Percentiles rank a stretch among this genome's conserved stretches.
Evolutionary conservation across 2,113 vertebrate genomes (phyloP).

Genomic region (Hemichromis elongatus): DNA sequence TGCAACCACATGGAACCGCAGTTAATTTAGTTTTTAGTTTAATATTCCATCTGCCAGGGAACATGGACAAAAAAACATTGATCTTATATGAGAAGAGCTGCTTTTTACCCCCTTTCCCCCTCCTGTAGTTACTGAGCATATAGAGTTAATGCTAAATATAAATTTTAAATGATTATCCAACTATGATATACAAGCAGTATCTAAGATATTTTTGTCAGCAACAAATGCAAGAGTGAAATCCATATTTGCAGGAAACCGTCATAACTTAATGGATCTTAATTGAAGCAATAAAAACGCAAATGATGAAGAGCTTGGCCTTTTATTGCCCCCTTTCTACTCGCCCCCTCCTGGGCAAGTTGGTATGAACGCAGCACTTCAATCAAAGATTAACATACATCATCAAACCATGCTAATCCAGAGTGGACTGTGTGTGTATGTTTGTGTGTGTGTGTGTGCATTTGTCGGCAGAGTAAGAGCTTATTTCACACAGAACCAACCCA

Average conservation of each 20-base stretch:
- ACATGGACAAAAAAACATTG: background rate
- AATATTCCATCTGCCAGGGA: background rate
- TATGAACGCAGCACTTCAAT: constrained; percentile 22
- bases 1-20: background rate
- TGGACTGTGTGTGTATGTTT: background rate
- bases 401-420: background rate
- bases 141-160: background rate
- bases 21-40: background rate
- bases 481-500: constrained; percentile 32
- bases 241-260: constrained; percentile 25
- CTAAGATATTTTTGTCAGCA: background rate
- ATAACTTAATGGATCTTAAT: constrained; percentile 51
- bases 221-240: background rate
- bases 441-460: background rate
- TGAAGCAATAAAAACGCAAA: constrained; percentile 43
- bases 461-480: background rate
- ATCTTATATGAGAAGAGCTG: background rate
- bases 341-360: background rate
- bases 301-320: constrained; percentile 32
- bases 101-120: background rate
- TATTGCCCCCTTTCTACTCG: constrained; percentile 22
- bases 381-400: constrained; percentile 33
- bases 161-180: background rate
- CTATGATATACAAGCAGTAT: background rate
- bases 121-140: background rate